These are phyloP conservation scores for Perdita meconis DNA, from an alignment of 2,888 invertebrate genomes.

Conservation along the genomic window DNA sequence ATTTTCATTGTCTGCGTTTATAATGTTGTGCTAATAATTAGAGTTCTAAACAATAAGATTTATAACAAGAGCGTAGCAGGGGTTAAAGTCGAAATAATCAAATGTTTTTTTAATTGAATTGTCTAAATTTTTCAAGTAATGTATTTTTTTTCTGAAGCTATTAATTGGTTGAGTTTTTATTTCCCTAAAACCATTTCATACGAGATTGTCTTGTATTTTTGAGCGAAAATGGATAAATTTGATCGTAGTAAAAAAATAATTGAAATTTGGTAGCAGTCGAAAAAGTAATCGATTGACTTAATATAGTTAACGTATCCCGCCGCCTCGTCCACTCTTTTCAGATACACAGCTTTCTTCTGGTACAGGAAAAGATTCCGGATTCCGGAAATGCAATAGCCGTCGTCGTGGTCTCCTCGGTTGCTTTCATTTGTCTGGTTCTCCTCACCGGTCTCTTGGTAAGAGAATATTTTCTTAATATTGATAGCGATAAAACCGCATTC, in stretches of 20 bases:
- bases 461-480: conserved; percentile 5
- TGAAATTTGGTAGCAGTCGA: background rate
- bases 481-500: background rate
- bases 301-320: conserved; percentile 58
- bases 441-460: conserved; percentile 91
- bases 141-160: no score
- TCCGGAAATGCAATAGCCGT: conserved; percentile 89
- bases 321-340: conserved; percentile 65
- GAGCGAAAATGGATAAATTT: no score
- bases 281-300: conserved; percentile 4
- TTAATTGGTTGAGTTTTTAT: background rate
- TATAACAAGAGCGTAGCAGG: no score
- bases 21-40: no score
- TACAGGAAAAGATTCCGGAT: conserved; percentile 76
- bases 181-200: background rate
- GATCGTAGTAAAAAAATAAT: no score
- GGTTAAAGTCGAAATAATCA: no score
- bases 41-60: no score
- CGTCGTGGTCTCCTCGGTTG: conserved; percentile 92
- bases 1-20: no score
- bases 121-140: no score
- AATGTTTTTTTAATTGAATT: no score
- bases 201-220: no score
- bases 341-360: conserved; percentile 79
- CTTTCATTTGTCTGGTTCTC: conserved; percentile 90